Percentiles rank a stretch among this genome's conserved stretches.
Evolutionary conservation across 2,113 vertebrate genomes (phyloP).

Genomic region (Tetraodon nigroviridis): DNA sequence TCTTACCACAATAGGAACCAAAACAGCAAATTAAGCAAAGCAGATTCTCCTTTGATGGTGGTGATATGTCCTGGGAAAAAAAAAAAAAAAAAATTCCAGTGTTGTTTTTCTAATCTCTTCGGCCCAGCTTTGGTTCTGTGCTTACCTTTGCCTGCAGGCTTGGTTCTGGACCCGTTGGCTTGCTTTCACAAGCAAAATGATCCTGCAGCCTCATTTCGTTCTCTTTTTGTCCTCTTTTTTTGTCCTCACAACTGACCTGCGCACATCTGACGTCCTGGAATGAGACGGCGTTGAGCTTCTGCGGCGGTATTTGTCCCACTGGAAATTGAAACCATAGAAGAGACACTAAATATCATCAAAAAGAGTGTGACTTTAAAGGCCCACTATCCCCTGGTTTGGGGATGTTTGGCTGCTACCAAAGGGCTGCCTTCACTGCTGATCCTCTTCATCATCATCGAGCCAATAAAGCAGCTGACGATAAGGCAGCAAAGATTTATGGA

Average conservation of each 20-base stretch:
- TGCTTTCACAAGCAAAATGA: constrained; percentile 20
- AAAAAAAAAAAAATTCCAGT: constrained; percentile 27
- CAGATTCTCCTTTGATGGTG: constrained; percentile 41
- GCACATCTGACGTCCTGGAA: not conserved
- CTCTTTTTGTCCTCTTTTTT: not conserved
- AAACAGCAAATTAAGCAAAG: constrained; percentile 36
- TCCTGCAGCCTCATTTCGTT: constrained; percentile 25
- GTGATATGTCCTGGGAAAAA: constrained; percentile 35
- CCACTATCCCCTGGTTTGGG: no score
- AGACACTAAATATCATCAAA: constrained; percentile 18
- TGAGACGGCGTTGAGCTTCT: not conserved
- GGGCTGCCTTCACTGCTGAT: constrained; percentile 1
- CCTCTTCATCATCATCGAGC: constrained; percentile 33
- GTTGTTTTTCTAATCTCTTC: constrained; percentile 15
- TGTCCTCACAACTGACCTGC: not conserved
- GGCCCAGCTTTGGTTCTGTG: constrained; percentile 36
- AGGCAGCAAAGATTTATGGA: constrained; percentile 10
- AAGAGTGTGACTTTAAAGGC: no score
- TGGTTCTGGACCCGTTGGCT: constrained; percentile 12
- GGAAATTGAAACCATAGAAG: not conserved
- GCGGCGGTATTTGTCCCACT: not conserved
- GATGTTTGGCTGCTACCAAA: no score
- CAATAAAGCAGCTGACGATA: constrained; percentile 16
- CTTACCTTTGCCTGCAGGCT: constrained; percentile 46
- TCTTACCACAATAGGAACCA: constrained; percentile 25